phyloP scores from a whole-genome alignment of 2,797 vertebrate species.

The Ataeniobius toweri region DNA sequence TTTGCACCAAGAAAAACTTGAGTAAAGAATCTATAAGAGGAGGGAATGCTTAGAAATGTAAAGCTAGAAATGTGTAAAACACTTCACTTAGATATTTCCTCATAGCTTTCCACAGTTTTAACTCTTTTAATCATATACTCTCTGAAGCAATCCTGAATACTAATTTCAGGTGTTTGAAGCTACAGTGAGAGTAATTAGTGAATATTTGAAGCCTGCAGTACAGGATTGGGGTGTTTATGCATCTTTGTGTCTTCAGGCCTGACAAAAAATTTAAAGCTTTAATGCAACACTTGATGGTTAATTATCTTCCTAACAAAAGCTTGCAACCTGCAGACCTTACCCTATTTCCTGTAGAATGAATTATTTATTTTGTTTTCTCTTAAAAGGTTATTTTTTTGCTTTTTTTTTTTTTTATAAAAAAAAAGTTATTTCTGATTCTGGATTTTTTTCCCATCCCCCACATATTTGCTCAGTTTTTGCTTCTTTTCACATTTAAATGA shows the following conservation, averaged over 20 bases:
- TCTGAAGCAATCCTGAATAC: conserved; percentile 4
- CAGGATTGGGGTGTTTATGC: background rate
- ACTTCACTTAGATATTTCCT: background rate
- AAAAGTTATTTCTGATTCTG: background rate
- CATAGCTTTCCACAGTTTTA: background rate
- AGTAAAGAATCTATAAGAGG: background rate
- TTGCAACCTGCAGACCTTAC: background rate
- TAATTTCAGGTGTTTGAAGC: conserved; percentile 4
- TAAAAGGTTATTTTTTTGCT: background rate
- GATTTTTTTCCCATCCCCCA: background rate
- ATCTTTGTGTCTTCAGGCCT: background rate
- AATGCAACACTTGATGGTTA: background rate
- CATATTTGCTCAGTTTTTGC: no score
- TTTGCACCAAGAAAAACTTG: background rate
- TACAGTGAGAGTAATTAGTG: conserved; percentile 3
- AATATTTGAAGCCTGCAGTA: background rate
- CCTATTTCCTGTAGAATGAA: background rate
- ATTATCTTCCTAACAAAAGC: background rate
- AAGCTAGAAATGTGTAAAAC: background rate
- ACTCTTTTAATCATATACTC: conserved; percentile 15
- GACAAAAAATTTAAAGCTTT: background rate
- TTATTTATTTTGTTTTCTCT: background rate
- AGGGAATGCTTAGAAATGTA: background rate
- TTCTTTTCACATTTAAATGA: no score
- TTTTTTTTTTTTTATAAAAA: background rate